A percentile compares a stretch with the other conserved stretches of the same genome.
Evolutionary conservation across 2,113 vertebrate species (phyloP).

Genomic region (Engystomops pustulosus): DNA sequence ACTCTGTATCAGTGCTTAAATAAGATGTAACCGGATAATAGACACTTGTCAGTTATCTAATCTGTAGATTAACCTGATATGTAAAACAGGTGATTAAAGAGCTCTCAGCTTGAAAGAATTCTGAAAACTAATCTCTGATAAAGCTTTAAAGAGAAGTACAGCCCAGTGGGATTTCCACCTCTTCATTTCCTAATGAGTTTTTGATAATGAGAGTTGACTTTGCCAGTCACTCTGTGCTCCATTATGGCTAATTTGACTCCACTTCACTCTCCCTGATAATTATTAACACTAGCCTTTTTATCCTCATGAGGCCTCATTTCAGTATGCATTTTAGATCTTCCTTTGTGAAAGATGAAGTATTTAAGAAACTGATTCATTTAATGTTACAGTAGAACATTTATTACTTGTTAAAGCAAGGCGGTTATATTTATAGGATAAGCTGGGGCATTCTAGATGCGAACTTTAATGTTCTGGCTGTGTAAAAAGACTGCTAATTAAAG

Average conservation of each 20-base stretch:
- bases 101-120: slow-evolving; percentile 76
- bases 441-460: slow-evolving; percentile 62
- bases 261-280: slow-evolving; percentile 87
- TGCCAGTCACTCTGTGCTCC: slow-evolving; percentile 88
- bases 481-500: slow-evolving; percentile 78
- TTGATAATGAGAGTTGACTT: slow-evolving; percentile 85
- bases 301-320: slow-evolving; percentile 82
- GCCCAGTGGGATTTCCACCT: slow-evolving; percentile 82
- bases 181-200: slow-evolving; percentile 87
- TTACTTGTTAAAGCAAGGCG: slow-evolving; percentile 65
- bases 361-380: slow-evolving; percentile 71
- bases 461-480: slow-evolving; percentile 70
- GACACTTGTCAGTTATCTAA: slow-evolving; percentile 68
- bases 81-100: slow-evolving; percentile 76
- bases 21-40: slow-evolving; percentile 68
- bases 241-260: slow-evolving; percentile 95
- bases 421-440: slow-evolving; percentile 69
- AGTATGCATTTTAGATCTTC: slow-evolving; percentile 71
- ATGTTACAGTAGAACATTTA: slow-evolving; percentile 66
- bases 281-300: slow-evolving; percentile 98
- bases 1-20: slow-evolving; percentile 66
- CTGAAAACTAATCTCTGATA: slow-evolving; percentile 78
- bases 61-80: slow-evolving; percentile 76
- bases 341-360: slow-evolving; percentile 69
- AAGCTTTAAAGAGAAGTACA: slow-evolving; percentile 72